Evolutionary conservation across 2,797 vertebrate species (phyloP).

Genomic region (Poecilia velifera): DNA sequence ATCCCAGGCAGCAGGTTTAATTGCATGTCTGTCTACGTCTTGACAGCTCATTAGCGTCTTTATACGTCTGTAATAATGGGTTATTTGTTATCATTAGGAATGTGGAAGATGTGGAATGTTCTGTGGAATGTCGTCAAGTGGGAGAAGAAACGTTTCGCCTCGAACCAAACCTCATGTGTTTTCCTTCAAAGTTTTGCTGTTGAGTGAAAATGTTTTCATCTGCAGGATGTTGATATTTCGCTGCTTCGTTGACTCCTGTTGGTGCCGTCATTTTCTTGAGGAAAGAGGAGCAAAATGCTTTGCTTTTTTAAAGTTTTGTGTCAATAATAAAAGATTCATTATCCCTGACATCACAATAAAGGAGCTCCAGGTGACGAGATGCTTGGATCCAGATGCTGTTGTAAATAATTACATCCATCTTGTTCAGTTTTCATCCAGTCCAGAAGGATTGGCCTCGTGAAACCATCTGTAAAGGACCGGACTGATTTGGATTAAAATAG

Average conservation of each 20-base stretch:
- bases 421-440: slow-evolving; percentile 21
- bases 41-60: slow-evolving; percentile 74
- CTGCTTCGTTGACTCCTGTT: slow-evolving; percentile 12
- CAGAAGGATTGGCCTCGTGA: slow-evolving; percentile 3
- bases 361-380: slow-evolving; percentile 20
- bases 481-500: slow-evolving; percentile 17
- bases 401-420: slow-evolving; percentile 28
- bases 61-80: slow-evolving; percentile 73
- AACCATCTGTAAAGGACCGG: slow-evolving; percentile 15
- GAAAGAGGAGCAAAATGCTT: neutral
- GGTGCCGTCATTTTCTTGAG: neutral
- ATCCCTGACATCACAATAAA: slow-evolving; percentile 30
- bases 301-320: neutral
- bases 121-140: slow-evolving; percentile 63
- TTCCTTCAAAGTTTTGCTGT: slow-evolving; percentile 15
- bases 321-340: neutral
- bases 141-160: slow-evolving; percentile 44
- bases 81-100: slow-evolving; percentile 76
- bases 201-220: slow-evolving; percentile 12
- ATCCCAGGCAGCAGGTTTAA: slow-evolving; percentile 65
- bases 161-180: slow-evolving; percentile 12
- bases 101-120: slow-evolving; percentile 66
- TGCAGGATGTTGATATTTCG: neutral
- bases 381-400: slow-evolving; percentile 26
- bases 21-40: slow-evolving; percentile 70